These are phyloP conservation scores for Hyposoter dolosus DNA, from an alignment of 2,888 invertebrate species.

Conservation along the genomic window DNA sequence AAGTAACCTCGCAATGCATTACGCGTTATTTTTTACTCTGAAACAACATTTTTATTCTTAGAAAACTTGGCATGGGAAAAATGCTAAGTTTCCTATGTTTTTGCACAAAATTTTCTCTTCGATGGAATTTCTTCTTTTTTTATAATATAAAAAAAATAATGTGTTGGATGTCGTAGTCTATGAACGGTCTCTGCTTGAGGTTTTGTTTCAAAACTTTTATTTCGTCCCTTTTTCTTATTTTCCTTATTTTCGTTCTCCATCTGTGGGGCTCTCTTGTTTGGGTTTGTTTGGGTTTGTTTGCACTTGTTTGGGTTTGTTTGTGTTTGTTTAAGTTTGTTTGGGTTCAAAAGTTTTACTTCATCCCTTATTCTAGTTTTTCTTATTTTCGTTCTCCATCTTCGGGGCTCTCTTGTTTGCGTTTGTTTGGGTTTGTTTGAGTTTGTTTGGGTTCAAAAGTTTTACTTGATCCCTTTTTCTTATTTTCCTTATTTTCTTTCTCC, in stretches of 20 bases:
- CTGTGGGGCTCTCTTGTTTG: too few species aligned
- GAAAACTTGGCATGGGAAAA: not conserved
- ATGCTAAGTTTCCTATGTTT: not conserved
- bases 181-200: not conserved
- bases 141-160: not conserved
- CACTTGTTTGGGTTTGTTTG: too few species aligned
- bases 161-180: not conserved
- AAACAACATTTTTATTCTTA: not conserved
- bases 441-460: too few species aligned
- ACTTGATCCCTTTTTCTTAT: not conserved
- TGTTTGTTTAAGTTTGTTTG: too few species aligned
- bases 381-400: too few species aligned
- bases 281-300: too few species aligned
- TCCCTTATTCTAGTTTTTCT: too few species aligned
- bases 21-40: not conserved
- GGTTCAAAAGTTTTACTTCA: too few species aligned
- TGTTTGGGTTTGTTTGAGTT: too few species aligned
- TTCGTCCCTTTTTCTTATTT: not conserved
- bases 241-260: not conserved
- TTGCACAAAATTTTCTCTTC: not conserved
- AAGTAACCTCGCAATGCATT: conserved; percentile 4
- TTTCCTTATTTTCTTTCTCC: not conserved
- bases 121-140: not conserved
- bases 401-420: too few species aligned
- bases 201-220: not conserved